Conservation (phyloP, 2,113 vertebrate genomes). For the Sialia sialis region DNA sequence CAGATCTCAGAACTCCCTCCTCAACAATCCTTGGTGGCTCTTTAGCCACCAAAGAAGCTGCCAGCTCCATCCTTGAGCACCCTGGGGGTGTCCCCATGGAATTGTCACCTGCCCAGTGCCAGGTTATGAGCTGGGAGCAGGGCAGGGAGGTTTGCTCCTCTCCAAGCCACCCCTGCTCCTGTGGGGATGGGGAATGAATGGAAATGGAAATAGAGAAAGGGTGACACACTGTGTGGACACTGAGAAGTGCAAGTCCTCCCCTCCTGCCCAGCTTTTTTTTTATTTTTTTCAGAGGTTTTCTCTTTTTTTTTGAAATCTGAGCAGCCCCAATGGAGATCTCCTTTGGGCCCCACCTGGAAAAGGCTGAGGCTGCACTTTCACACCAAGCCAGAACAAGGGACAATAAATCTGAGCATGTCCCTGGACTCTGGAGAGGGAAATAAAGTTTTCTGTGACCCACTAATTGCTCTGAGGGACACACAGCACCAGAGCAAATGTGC, state of each 20-base stretch:
- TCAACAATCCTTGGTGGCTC: not conserved
- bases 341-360: not conserved
- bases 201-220: slow-evolving; percentile 24
- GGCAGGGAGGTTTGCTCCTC: not conserved
- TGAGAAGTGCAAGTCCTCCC: slow-evolving; percentile 46
- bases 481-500: not conserved
- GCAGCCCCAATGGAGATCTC: not conserved
- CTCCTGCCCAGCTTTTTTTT: not conserved
- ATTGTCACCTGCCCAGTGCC: not conserved
- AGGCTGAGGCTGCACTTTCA: not conserved
- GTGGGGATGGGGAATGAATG: not conserved
- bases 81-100: not conserved
- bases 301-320: not conserved
- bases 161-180: not conserved
- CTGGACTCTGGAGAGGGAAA: not conserved
- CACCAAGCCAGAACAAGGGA: not conserved
- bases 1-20: not conserved
- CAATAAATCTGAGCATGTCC: not conserved
- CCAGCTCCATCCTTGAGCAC: not conserved
- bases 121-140: not conserved
- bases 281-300: not conserved
- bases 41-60: not conserved
- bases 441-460: not conserved
- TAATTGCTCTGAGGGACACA: not conserved
- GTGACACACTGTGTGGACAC: slow-evolving; percentile 66